A percentile compares a stretch with the other conserved stretches of the same genome.
Conservation (phyloP, 2,797 vertebrate species). For the Microcaecilia unicolor region DNA sequence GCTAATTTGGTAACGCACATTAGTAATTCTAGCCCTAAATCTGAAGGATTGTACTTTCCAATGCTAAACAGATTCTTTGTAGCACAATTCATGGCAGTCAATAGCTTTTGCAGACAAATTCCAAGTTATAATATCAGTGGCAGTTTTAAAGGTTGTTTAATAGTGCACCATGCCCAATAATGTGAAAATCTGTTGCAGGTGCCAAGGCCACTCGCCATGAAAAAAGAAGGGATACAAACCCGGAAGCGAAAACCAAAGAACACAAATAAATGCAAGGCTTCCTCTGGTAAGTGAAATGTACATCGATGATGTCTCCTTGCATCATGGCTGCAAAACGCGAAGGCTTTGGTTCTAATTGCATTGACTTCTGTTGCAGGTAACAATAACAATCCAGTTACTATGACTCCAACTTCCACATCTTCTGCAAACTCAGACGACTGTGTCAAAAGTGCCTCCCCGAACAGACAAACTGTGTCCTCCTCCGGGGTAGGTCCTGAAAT, state of each 20-base stretch:
- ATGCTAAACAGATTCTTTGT: too few species aligned
- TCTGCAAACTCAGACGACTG: conserved; percentile 93
- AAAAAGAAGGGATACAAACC: conserved; percentile 98
- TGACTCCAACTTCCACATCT: conserved; percentile 95
- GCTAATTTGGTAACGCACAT: too few species aligned
- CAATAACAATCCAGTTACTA: conserved; percentile 78
- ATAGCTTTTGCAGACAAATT: too few species aligned
- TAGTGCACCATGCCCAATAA: too few species aligned
- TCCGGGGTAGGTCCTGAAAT: conserved; percentile 63
- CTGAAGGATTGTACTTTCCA: too few species aligned
- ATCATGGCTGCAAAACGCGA: conserved; percentile 5
- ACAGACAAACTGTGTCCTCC: conserved; percentile 62
- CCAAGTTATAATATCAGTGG: too few species aligned
- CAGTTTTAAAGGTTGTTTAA: too few species aligned
- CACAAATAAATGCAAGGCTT: conserved; percentile 84
- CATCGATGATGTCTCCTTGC: conserved; percentile 16
- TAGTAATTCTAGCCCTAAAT: too few species aligned
- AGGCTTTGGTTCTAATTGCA: background rate
- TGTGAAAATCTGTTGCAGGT: too few species aligned
- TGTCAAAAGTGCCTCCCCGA: conserved; percentile 83
- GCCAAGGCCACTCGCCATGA: conserved; percentile 94
- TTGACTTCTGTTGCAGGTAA: conserved; percentile 59
- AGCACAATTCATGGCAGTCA: too few species aligned
- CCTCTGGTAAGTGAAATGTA: conserved; percentile 66
- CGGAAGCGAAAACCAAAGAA: conserved; percentile 98